Conservation (phyloP, 1,140 invertebrate species). For the Leptonema lineaticorne region DNA sequence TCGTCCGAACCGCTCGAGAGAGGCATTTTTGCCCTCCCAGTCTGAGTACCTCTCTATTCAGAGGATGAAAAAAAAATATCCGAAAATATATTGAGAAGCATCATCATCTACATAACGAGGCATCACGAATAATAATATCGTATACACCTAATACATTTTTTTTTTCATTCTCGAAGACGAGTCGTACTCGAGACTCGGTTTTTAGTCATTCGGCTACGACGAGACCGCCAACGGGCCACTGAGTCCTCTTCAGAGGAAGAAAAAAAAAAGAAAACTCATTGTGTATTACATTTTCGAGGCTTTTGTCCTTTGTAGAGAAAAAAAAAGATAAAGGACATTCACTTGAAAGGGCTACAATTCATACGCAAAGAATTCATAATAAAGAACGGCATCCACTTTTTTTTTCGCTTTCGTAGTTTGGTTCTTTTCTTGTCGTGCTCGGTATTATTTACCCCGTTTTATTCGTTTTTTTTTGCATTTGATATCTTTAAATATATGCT, state of each 20-base stretch:
- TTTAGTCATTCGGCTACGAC: neutral
- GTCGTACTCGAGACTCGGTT: too few relatives aligned
- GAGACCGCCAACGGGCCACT: neutral
- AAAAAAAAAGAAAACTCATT: conserved; percentile 5
- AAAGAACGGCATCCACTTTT: too few relatives aligned
- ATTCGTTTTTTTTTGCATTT: too few relatives aligned
- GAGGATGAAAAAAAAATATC: too few relatives aligned
- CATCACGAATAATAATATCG: neutral
- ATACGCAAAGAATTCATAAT: conserved; percentile 3
- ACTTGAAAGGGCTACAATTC: conserved; percentile 14
- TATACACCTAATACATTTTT: too few relatives aligned
- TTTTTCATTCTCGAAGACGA: neutral
- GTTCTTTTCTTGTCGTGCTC: too few relatives aligned
- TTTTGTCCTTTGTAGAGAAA: conserved; percentile 9
- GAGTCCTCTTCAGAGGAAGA: neutral
- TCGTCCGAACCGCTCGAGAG: too few relatives aligned
- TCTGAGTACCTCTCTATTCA: too few relatives aligned
- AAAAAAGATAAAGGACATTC: conserved; percentile 11
- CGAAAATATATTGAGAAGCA: conserved; percentile 7
- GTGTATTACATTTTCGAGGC: conserved; percentile 11
- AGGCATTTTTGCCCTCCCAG: too few relatives aligned
- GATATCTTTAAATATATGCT: too few relatives aligned
- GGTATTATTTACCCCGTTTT: too few relatives aligned
- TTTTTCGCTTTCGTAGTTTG: too few relatives aligned
- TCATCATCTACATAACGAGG: neutral